Conservation (phyloP, 2,113 vertebrate genomes). For the Tricholaema leucomelas region DNA sequence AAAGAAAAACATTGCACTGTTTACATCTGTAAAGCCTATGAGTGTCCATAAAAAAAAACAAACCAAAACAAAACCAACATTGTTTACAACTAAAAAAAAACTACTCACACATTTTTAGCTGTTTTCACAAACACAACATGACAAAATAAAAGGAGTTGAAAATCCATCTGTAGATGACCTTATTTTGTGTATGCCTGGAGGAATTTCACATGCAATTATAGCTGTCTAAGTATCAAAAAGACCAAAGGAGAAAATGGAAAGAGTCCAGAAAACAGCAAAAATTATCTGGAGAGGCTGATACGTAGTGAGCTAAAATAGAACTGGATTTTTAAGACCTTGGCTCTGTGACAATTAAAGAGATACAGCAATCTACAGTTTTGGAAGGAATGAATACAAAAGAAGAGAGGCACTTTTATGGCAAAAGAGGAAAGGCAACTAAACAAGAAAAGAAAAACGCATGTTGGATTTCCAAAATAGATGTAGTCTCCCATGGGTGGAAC, state of each 20-base stretch:
- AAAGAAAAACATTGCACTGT: not conserved
- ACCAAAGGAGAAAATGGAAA: not conserved
- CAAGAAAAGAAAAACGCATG: not conserved
- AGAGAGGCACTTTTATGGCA: not conserved
- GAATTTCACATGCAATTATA: not conserved
- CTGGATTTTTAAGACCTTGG: constrained; percentile 32
- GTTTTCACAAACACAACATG: not conserved
- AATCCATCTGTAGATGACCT: not conserved
- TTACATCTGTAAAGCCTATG: too few relatives aligned
- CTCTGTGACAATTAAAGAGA: constrained; percentile 37
- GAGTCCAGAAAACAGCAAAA: constrained; percentile 24
- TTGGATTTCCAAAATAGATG: not conserved
- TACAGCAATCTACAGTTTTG: not conserved
- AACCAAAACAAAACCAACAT: too few relatives aligned
- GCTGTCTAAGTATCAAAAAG: not conserved
- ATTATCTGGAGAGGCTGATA: not conserved
- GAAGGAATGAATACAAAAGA: not conserved
- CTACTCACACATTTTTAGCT: not conserved
- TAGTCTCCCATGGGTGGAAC: not conserved
- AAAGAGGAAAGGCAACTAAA: not conserved
- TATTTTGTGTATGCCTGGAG: not conserved
- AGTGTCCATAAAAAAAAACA: too few relatives aligned
- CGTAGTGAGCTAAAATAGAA: constrained; percentile 45
- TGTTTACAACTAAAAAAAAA: not conserved
- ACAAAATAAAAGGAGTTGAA: not conserved